phyloP scores from a whole-genome alignment of 2,888 invertebrate species.

The Falcaria lacertinaria region DNA sequence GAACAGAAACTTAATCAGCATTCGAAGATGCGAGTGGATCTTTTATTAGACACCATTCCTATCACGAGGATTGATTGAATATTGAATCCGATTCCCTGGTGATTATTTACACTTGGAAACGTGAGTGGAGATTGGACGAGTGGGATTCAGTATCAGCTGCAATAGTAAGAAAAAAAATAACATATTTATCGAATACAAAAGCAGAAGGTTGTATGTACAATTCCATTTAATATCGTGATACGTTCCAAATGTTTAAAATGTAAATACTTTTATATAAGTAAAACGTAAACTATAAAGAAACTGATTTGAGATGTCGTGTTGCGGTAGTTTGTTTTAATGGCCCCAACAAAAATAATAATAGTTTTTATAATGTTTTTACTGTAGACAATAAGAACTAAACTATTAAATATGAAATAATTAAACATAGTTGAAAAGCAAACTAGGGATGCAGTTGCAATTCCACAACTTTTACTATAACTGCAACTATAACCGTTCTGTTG shows the following conservation, averaged over 20 bases:
- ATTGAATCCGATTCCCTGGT: not conserved
- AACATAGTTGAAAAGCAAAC: conserved; percentile 35
- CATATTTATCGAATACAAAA: no score
- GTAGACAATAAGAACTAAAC: not conserved
- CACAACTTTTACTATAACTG: conserved; percentile 55
- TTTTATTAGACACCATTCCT: conserved; percentile 5
- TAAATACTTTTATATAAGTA: no score
- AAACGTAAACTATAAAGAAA: no score
- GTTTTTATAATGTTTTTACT: not conserved
- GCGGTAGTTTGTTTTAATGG: no score
- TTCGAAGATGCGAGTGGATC: conserved; percentile 32
- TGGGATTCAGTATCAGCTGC: no score
- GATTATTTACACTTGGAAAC: not conserved
- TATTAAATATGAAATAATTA: not conserved
- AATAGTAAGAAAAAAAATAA: no score
- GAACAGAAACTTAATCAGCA: conserved; percentile 48
- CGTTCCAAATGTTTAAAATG: no score
- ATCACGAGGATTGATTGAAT: not conserved
- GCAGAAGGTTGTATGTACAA: no score
- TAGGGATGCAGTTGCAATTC: conserved; percentile 45
- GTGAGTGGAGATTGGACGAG: no score
- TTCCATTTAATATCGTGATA: no score
- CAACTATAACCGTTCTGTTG: conserved; percentile 51
- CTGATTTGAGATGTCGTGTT: no score
- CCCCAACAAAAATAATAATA: not conserved